Base-by-base conservation (phyloP, 2,113 vertebrate genomes). In the Triplophysa rosa region DNA sequence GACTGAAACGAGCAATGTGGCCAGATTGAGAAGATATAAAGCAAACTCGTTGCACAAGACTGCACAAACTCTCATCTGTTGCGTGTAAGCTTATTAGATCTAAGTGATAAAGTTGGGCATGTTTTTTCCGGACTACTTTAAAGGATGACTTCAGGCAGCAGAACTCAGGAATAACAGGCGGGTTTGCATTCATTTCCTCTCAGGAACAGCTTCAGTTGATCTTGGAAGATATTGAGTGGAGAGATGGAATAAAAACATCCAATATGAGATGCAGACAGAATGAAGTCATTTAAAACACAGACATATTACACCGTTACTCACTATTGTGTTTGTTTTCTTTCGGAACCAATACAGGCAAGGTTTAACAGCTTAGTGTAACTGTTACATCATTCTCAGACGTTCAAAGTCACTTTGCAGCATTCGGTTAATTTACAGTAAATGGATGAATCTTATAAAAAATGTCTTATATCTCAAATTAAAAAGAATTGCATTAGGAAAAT, bases 131-230 rank as follows among this genome's bases (percentile, higher is more conserved):
- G 58, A 67, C 21, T 13, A 47, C 14, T 80, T 42, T 26, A 65
- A 16, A 42, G 52, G 23, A 69, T 54, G 67, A 66, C n/a, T 40
- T 76, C 63, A 66, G 49, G 12, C 10, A 54, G 9, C 16, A 69
- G 52, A 64, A 58, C 9, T 58, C n/a, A 70, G 12, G 13, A 33
- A 63, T 37, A 63, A 52, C 21, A 54, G 29, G 16, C 4, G 7
- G 29, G 14, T 23, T 59, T 62, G 63, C n/a, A 29, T 74, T 74
- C 24, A 65, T 82, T 58, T 33, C 68, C 26, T 37, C 29, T 45
- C 33, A 19, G 13, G 2, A n/a, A 33, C 19, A 29, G 33, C 33
- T 68, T 45, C 4, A 21, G 68, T 42, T 59, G 58, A 56, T 67
- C 40, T 73, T 33, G 65, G 49, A n/a, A 42, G 33, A 59, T 13